A percentile compares a stretch with the other conserved stretches of the same genome.
These are phyloP conservation scores for Upupa epops DNA, from an alignment of 2,113 vertebrate species.

Conservation along the genomic window DNA sequence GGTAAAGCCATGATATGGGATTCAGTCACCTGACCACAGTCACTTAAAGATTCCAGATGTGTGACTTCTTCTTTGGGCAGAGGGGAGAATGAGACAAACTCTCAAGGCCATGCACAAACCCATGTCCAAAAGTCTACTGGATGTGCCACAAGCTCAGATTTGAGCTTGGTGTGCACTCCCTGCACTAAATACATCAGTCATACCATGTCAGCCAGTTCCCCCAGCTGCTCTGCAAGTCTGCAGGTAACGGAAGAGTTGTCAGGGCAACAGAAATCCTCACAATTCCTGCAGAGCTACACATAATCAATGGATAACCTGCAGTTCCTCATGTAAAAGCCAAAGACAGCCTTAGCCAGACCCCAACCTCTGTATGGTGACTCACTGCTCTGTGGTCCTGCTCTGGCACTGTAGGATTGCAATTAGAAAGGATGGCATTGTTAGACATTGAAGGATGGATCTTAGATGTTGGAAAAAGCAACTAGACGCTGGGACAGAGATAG, in stretches of 20 bases:
- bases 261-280: not conserved
- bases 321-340: not conserved
- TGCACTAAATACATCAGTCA: not conserved
- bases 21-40: not conserved
- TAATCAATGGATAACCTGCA: not conserved
- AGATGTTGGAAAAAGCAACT: too few species aligned
- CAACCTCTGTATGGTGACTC: not conserved
- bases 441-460: too few species aligned
- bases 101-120: not conserved
- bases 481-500: too few species aligned
- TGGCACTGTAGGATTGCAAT: too few species aligned
- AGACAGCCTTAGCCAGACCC: not conserved
- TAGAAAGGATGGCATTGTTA: too few species aligned
- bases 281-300: not conserved
- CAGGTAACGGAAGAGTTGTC: not conserved
- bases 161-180: not conserved
- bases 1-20: not conserved
- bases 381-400: not conserved
- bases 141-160: not conserved
- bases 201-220: accelerated
- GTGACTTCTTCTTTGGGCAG: not conserved
- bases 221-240: not conserved
- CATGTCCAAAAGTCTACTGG: accelerated
- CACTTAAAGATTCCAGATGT: not conserved
- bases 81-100: not conserved